Evolutionary conservation across 2,888 invertebrate species (phyloP).

Genomic region (Salpingus planirostris): DNA sequence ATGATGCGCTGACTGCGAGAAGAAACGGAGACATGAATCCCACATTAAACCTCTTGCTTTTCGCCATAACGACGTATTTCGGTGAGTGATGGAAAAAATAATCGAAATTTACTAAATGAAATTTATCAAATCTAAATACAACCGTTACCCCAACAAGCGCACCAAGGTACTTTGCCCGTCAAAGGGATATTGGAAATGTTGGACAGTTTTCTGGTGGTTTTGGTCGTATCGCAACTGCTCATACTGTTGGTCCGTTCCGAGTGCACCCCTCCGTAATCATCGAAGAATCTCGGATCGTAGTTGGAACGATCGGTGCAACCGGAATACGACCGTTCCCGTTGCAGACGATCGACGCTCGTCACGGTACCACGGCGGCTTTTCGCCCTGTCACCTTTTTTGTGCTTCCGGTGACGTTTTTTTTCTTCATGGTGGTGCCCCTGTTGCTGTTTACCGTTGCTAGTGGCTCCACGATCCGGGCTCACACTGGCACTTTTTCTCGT

Average conservation of each 20-base stretch:
- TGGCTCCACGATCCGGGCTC: conserved; percentile 31
- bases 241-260: conserved; percentile 60
- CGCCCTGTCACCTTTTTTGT: conserved; percentile 30
- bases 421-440: conserved; percentile 36
- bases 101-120: conserved; percentile 1
- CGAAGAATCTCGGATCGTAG: conserved; percentile 29
- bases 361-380: conserved; percentile 20
- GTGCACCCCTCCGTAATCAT: conserved; percentile 33
- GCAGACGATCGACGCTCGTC: conserved; percentile 25
- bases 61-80: conserved; percentile 1
- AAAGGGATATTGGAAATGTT: conserved; percentile 51
- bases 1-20: no score
- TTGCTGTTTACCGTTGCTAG: conserved; percentile 15
- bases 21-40: conserved; percentile 4
- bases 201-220: conserved; percentile 53
- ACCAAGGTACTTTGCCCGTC: conserved; percentile 68
- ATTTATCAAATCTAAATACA: conserved; percentile 43
- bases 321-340: conserved; percentile 36
- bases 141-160: conserved; percentile 78
- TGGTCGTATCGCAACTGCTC: conserved; percentile 53
- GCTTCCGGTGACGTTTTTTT: conserved; percentile 39
- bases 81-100: conserved; percentile 7
- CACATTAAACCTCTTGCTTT: conserved; percentile 3
- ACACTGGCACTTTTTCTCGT: conserved; percentile 34
- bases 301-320: conserved; percentile 39